These are phyloP conservation scores for Euphydryas editha DNA, from an alignment of 2,888 invertebrate species.

Conservation along the genomic window DNA sequence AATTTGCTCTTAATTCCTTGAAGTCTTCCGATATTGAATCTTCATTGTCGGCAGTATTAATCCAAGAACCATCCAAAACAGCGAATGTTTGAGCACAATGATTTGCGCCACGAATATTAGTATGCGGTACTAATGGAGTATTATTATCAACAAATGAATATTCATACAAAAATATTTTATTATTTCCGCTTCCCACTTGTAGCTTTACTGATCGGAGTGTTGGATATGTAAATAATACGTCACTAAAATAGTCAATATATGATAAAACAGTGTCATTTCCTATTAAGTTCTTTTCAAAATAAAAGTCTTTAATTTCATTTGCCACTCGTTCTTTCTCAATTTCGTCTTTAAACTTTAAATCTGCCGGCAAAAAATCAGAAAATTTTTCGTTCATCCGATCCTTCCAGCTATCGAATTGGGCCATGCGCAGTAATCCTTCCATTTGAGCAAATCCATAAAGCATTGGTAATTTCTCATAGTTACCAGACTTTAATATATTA, in stretches of 20 bases:
- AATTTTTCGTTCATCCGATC: conserved; percentile 59
- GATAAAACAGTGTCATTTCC: conserved; percentile 40
- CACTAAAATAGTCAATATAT: conserved; percentile 51
- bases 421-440: conserved; percentile 52
- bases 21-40: conserved; percentile 44
- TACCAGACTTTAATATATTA: conserved; percentile 50
- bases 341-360: conserved; percentile 54
- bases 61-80: conserved; percentile 38
- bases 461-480: conserved; percentile 52
- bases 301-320: conserved; percentile 50
- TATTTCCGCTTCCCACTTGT: conserved; percentile 44
- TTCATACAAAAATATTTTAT: conserved; percentile 54
- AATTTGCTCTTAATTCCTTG: conserved; percentile 43
- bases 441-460: conserved; percentile 55
- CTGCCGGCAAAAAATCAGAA: conserved; percentile 60
- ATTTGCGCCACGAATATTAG: conserved; percentile 50
- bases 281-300: conserved; percentile 54
- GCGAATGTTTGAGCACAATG: conserved; percentile 53
- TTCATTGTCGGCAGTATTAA: conserved; percentile 44
- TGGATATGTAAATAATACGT: conserved; percentile 57
- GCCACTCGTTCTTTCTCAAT: conserved; percentile 52
- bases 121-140: conserved; percentile 48
- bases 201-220: conserved; percentile 49
- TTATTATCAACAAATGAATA: conserved; percentile 53
- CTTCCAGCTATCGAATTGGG: conserved; percentile 51